Evolutionary conservation across 2,113 vertebrate genomes (phyloP).

Genomic region (Oreocharis arfaki): DNA sequence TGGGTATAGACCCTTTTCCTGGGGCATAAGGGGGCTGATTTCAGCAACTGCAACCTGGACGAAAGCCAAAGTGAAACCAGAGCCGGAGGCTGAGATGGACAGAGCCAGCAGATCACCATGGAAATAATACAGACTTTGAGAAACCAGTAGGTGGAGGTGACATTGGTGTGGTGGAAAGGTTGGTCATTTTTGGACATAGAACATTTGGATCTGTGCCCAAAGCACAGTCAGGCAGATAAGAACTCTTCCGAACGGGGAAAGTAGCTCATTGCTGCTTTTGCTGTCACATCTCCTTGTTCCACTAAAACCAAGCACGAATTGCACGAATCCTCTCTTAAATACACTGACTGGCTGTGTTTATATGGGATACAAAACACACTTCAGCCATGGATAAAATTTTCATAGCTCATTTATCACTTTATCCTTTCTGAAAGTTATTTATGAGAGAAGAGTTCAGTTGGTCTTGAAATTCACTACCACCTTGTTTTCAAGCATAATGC

Average conservation of each 20-base stretch:
- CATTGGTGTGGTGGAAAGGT: background rate
- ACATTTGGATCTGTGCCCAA: background rate
- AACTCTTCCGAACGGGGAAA: background rate
- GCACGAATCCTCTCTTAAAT: fast-evolving
- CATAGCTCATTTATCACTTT: background rate
- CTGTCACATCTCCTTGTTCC: background rate
- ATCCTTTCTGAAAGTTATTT: background rate
- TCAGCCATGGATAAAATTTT: background rate
- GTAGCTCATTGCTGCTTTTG: background rate
- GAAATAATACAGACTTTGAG: background rate
- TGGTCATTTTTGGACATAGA: background rate
- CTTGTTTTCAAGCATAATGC: background rate
- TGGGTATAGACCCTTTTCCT: background rate
- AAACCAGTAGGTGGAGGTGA: background rate
- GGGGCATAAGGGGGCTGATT: background rate
- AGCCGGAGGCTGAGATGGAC: background rate
- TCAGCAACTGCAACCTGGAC: background rate
- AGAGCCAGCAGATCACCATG: background rate
- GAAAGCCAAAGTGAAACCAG: background rate
- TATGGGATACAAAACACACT: background rate
- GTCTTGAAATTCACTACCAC: background rate
- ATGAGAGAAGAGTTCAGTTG: background rate
- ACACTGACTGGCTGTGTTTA: background rate
- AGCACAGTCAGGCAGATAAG: background rate
- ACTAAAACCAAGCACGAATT: background rate